Evolutionary conservation across 2,113 vertebrate species (phyloP).

Genomic region (Dendropsophus ebraccatus): DNA sequence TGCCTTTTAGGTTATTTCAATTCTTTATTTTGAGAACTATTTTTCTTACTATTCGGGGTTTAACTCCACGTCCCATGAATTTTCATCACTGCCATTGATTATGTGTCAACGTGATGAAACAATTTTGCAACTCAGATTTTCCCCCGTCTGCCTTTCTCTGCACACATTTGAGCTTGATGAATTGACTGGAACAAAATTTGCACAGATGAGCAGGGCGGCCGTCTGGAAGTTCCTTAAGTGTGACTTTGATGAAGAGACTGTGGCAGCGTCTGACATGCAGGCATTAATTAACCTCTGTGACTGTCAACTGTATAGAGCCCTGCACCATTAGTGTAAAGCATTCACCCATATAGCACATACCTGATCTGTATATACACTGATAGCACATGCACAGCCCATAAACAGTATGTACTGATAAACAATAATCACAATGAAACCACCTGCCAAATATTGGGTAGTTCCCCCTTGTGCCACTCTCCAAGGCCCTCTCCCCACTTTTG

Average conservation of each 20-base stretch:
- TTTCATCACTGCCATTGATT: neutral
- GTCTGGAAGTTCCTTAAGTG: conserved; percentile 8
- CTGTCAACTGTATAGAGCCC: neutral
- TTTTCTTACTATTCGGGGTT: neutral
- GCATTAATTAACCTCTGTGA: conserved; percentile 27
- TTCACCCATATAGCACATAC: neutral
- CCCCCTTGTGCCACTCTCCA: too few relatives aligned
- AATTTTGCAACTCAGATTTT: conserved; percentile 17
- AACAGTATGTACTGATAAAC: too few relatives aligned
- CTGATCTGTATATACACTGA: neutral
- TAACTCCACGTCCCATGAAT: neutral
- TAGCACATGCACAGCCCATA: too few relatives aligned
- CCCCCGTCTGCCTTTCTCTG: conserved; percentile 6
- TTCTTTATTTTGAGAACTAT: neutral
- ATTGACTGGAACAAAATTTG: conserved; percentile 23
- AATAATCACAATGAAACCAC: too few relatives aligned
- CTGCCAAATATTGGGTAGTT: too few relatives aligned
- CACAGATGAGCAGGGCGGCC: neutral
- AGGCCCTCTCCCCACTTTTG: too few relatives aligned
- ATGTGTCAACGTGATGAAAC: conserved; percentile 13
- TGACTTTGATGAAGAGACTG: conserved; percentile 41
- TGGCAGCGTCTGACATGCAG: neutral
- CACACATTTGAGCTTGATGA: conserved; percentile 26
- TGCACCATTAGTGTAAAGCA: neutral
- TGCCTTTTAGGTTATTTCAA: neutral